Conservation (phyloP, 2,797 vertebrate genomes). For the Esox lucius region DNA sequence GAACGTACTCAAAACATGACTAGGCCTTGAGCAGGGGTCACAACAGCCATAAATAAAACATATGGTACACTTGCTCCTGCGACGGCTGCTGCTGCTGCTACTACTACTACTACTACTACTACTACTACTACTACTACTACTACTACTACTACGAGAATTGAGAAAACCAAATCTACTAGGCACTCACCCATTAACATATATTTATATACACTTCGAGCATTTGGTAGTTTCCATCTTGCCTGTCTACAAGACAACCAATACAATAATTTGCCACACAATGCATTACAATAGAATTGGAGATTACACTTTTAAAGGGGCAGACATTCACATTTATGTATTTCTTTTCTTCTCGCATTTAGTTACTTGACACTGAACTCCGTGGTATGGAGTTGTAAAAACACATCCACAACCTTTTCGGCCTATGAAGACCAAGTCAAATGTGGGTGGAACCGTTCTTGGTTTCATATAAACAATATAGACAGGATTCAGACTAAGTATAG, state of each 20-base stretch:
- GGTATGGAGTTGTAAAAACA: not conserved
- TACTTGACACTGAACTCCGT: too few relatives aligned
- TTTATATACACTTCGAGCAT: not conserved
- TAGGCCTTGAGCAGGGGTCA: slow-evolving; percentile 14
- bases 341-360: too few relatives aligned
- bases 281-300: not conserved
- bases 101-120: not conserved
- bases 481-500: not conserved
- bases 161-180: not conserved
- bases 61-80: not conserved
- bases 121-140: not conserved
- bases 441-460: not conserved
- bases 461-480: not conserved
- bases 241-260: not conserved
- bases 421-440: not conserved
- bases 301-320: not conserved
- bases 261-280: not conserved
- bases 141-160: not conserved
- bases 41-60: not conserved
- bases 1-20: not conserved
- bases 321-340: not conserved
- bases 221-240: not conserved
- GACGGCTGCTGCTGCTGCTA: not conserved
- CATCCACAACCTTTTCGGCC: not conserved
- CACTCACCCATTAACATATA: not conserved